Conservation (phyloP, 2,113 vertebrate species). For the Philantomba maxwellii region DNA sequence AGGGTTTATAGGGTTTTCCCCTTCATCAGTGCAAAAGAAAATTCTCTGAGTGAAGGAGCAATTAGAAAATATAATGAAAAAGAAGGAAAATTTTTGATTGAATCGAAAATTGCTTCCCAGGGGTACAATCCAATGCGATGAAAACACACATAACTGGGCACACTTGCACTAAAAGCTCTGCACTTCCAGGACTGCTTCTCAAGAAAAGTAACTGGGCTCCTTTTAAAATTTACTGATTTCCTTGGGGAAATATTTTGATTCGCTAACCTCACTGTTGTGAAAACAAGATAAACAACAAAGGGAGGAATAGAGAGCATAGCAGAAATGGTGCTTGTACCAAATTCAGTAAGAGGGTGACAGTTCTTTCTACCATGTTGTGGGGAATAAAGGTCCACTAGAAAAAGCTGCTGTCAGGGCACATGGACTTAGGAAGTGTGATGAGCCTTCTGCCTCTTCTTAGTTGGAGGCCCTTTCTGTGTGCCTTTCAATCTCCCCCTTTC, state of each 20-base stretch:
- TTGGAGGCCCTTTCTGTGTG: neutral
- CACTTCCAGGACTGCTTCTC: neutral
- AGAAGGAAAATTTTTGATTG: neutral
- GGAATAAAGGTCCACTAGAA: neutral
- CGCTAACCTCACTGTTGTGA: neutral
- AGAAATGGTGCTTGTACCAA: neutral
- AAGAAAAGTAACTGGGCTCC: neutral
- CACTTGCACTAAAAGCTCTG: neutral
- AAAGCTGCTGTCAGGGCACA: neutral
- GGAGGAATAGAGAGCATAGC: neutral
- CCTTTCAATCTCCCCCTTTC: neutral
- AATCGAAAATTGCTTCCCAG: neutral
- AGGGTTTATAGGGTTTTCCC: neutral
- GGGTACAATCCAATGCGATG: neutral
- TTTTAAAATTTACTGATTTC: neutral
- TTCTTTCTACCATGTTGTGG: neutral
- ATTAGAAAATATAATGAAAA: neutral
- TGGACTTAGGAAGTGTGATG: neutral
- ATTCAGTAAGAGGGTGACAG: neutral
- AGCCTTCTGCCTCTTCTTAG: neutral
- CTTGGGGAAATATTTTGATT: neutral
- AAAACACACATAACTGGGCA: neutral
- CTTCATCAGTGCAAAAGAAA: neutral
- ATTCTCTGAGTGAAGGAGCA: neutral
- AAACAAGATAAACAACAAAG: slow-evolving; percentile 12